Evolutionary conservation across 2,888 invertebrate genomes (phyloP).

Genomic region (Elmis aenea): DNA sequence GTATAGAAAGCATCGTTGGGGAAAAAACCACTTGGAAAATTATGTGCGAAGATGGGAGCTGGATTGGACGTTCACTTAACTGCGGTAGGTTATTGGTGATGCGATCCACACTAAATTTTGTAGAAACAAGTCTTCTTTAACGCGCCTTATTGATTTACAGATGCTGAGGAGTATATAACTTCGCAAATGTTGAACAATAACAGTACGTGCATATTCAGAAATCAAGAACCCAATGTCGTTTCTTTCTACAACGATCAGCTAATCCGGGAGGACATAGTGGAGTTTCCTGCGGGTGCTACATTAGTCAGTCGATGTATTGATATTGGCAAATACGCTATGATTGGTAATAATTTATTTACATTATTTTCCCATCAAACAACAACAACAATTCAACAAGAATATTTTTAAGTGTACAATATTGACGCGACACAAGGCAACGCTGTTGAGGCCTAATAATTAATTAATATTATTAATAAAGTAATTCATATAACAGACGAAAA

Average conservation of each 20-base stretch:
- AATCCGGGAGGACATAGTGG: slow-evolving; percentile 69
- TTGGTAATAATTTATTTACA: no score
- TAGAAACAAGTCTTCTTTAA: slow-evolving; percentile 1
- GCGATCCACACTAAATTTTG: not conserved
- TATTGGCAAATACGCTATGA: slow-evolving; percentile 80
- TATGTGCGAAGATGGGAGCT: slow-evolving; percentile 76
- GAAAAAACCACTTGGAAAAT: slow-evolving; percentile 82
- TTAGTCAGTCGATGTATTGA: slow-evolving; percentile 67
- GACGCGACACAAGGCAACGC: no score
- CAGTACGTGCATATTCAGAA: slow-evolving; percentile 70
- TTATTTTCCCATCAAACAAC: no score
- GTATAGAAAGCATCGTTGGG: slow-evolving; percentile 75
- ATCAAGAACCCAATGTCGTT: slow-evolving; percentile 73
- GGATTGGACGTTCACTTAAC: slow-evolving; percentile 75
- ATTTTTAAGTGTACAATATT: no score
- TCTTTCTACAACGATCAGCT: slow-evolving; percentile 77
- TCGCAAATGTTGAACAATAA: slow-evolving; percentile 47
- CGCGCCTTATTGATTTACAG: no score
- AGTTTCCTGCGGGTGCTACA: slow-evolving; percentile 67
- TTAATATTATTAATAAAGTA: no score
- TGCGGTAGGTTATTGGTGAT: slow-evolving; percentile 56
- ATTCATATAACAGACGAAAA: no score
- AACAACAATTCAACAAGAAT: no score
- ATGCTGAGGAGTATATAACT: slow-evolving; percentile 37
- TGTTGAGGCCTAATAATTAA: no score